Evolutionary conservation across 2,797 vertebrate species (phyloP).

Genomic region (Alauda arvensis): DNA sequence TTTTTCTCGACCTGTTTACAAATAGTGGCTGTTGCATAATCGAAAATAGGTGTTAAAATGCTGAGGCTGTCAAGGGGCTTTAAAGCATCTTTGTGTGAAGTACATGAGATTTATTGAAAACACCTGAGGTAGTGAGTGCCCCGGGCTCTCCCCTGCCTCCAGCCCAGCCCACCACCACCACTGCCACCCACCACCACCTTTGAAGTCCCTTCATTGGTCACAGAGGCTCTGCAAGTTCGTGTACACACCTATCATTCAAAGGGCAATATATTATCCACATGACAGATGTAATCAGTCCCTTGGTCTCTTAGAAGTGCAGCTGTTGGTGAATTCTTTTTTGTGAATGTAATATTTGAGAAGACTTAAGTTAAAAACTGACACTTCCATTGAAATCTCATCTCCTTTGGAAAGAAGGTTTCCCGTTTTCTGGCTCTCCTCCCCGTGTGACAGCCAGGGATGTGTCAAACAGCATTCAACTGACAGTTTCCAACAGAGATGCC

Average conservation of each 20-base stretch:
- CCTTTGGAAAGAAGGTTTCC: conserved; percentile 65
- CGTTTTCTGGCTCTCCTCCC: conserved; percentile 56
- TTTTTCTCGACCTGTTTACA: conserved; percentile 68
- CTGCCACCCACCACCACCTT: conserved; percentile 42
- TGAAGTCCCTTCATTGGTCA: conserved; percentile 43
- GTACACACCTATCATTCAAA: conserved; percentile 65
- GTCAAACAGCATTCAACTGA: conserved; percentile 51
- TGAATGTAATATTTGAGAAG: conserved; percentile 71
- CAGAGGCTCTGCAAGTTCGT: neutral
- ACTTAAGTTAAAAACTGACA: conserved; percentile 72
- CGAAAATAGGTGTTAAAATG: conserved; percentile 54
- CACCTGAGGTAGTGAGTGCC: conserved; percentile 5
- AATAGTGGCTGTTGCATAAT: conserved; percentile 41
- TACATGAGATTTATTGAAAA: conserved; percentile 44
- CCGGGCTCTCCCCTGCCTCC: conserved; percentile 10
- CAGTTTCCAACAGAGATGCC: conserved; percentile 64
- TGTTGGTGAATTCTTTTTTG: conserved; percentile 73
- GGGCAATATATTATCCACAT: conserved; percentile 54
- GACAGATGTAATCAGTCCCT: conserved; percentile 69
- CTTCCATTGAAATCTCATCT: conserved; percentile 71
- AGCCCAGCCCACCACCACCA: conserved; percentile 20
- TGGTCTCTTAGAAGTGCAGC: conserved; percentile 72
- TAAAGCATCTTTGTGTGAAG: conserved; percentile 45
- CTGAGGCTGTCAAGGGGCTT: conserved; percentile 47
- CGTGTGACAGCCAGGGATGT: conserved; percentile 64